Conservation (phyloP, 92 coral and sea anemone species). For the Montipora capitata region DNA sequence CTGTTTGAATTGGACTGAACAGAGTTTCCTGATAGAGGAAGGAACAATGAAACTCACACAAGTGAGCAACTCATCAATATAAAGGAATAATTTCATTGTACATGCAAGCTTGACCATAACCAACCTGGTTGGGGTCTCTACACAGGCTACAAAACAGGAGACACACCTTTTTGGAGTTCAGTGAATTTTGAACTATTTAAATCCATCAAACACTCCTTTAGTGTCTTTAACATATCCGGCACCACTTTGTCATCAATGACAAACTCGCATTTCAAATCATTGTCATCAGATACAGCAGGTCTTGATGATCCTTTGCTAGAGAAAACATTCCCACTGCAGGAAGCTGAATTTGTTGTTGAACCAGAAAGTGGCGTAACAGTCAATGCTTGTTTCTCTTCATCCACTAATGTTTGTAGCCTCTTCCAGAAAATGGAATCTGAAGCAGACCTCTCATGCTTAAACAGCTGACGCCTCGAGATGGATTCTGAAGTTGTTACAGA, state of each 20-base stretch:
- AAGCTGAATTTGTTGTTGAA: not conserved
- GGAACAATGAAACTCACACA: not conserved
- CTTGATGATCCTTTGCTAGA: slow-evolving; percentile 49
- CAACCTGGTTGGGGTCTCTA: too few relatives aligned
- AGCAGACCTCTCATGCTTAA: slow-evolving; percentile 56
- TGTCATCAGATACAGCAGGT: slow-evolving; percentile 27
- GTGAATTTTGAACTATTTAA: slow-evolving; percentile 78
- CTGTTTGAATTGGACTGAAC: not conserved
- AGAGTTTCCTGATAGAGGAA: slow-evolving; percentile 21
- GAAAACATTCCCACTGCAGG: slow-evolving; percentile 14
- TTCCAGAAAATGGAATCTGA: slow-evolving; percentile 49
- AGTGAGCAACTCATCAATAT: too few relatives aligned
- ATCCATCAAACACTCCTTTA: slow-evolving; percentile 82
- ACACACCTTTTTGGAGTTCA: slow-evolving; percentile 70
- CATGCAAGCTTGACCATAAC: too few relatives aligned
- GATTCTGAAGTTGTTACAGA: slow-evolving; percentile 26
- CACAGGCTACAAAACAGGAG: not conserved
- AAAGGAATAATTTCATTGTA: too few relatives aligned
- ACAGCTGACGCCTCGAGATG: slow-evolving; percentile 68
- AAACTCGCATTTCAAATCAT: slow-evolving; percentile 80
- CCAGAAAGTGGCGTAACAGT: not conserved
- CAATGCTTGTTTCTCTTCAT: not conserved
- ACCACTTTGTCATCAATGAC: slow-evolving; percentile 77
- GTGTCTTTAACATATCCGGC: slow-evolving; percentile 69
- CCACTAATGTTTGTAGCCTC: not conserved